Evolutionary conservation across 2,797 vertebrate genomes (phyloP).

Genomic region (Heliangelus exortis): DNA sequence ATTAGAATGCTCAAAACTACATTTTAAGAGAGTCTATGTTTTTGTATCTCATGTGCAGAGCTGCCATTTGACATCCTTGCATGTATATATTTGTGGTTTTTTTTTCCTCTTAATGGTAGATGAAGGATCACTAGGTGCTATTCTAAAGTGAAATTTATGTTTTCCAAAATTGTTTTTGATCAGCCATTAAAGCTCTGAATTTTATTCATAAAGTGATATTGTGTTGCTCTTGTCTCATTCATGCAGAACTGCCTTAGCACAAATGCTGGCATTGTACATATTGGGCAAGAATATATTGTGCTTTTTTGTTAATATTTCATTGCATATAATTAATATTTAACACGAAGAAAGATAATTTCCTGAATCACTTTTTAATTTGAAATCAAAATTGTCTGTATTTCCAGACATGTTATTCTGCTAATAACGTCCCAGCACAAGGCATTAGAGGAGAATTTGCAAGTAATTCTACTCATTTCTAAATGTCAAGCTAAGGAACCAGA

Average conservation of each 20-base stretch:
- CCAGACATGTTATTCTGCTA: background rate
- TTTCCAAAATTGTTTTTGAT: background rate
- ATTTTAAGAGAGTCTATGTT: background rate
- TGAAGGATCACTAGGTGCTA: background rate
- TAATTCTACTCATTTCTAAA: background rate
- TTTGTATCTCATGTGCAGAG: background rate
- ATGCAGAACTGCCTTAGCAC: background rate
- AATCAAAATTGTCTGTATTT: background rate
- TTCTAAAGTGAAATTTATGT: background rate
- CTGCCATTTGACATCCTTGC: background rate
- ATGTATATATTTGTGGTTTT: background rate
- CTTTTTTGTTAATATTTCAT: background rate
- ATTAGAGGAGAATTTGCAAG: background rate
- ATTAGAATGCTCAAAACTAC: background rate
- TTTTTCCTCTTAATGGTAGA: background rate
- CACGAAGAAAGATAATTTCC: background rate
- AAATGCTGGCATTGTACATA: background rate
- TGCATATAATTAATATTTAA: background rate
- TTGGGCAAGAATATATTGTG: background rate
- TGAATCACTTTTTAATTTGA: background rate
- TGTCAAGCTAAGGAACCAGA: background rate
- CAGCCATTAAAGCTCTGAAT: background rate
- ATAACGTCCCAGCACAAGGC: background rate
- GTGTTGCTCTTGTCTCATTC: background rate
- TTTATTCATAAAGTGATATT: background rate